Percentiles rank a stretch among this genome's conserved stretches.
phyloP scores from a whole-genome alignment of 2,113 vertebrate species.

The Alexandromys fortis region DNA sequence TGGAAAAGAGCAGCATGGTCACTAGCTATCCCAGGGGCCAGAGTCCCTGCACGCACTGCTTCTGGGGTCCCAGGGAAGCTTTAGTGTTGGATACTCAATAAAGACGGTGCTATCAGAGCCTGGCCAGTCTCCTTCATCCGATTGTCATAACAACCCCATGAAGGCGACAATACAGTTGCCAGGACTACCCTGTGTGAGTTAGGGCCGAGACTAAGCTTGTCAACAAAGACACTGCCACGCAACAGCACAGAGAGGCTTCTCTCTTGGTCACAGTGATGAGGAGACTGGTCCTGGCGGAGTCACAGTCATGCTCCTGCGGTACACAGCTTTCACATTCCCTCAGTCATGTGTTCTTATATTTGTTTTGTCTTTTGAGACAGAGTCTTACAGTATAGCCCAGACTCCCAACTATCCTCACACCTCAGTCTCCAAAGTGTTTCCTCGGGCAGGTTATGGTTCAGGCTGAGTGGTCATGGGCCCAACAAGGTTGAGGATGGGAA shows the following conservation, averaged over 20 bases:
- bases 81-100: background rate
- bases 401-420: background rate
- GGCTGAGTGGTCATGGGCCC: background rate
- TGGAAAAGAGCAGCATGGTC: background rate
- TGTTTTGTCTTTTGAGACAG: background rate
- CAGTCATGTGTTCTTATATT: background rate
- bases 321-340: background rate
- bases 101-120: background rate
- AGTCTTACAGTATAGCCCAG: background rate
- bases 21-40: background rate
- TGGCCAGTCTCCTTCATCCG: background rate
- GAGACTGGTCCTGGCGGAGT: background rate
- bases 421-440: background rate
- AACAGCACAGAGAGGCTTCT: background rate
- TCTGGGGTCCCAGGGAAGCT: background rate
- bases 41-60: background rate
- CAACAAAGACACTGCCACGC: background rate
- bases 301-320: background rate
- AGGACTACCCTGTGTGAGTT: background rate
- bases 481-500: background rate
- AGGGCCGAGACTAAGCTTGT: background rate
- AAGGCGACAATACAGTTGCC: background rate
- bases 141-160: background rate
- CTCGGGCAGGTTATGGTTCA: background rate
- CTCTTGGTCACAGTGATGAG: background rate